Percentiles rank a stretch among this genome's conserved stretches.
Conservation (phyloP, 1,140 invertebrate species). For the Ooceraea biroi region DNA sequence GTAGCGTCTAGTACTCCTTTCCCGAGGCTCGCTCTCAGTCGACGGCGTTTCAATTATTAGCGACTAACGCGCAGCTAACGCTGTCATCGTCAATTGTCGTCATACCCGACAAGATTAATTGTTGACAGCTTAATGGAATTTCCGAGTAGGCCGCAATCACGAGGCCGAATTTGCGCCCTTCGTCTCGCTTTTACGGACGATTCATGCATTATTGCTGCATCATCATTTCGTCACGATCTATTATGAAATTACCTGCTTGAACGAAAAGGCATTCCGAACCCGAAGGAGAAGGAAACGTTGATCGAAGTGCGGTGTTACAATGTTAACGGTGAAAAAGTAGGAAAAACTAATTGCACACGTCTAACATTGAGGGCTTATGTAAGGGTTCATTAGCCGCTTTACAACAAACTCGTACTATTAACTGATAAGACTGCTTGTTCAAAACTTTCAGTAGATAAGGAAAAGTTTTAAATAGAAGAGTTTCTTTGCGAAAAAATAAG, state of each 20-base stretch:
- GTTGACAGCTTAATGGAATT: constrained; percentile 71
- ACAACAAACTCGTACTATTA: constrained; percentile 41
- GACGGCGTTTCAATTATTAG: constrained; percentile 62
- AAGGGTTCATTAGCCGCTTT: constrained; percentile 49
- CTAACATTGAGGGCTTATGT: constrained; percentile 21
- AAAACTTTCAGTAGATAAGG: constrained; percentile 24
- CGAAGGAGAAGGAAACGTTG: background rate
- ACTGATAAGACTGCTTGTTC: constrained; percentile 31
- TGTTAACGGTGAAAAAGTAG: background rate
- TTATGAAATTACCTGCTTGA: constrained; percentile 28
- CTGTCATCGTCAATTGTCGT: constrained; percentile 69
- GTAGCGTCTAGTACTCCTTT: background rate
- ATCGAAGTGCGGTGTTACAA: constrained; percentile 21
- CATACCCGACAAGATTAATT: constrained; percentile 27
- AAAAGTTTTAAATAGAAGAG: constrained; percentile 12
- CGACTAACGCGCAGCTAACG: constrained; percentile 39
- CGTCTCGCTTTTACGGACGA: background rate
- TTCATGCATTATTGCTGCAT: constrained; percentile 47
- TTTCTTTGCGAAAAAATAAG: background rate
- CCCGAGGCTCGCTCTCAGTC: background rate
- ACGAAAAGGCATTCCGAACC: background rate
- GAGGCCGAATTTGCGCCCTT: constrained; percentile 28
- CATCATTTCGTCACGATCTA: constrained; percentile 18
- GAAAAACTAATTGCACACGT: constrained; percentile 34
- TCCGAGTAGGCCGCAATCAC: constrained; percentile 46